Percentiles rank a stretch among this genome's conserved stretches.
Conservation (phyloP, 2,113 vertebrate species). For the Nycticebus coucang region DNA sequence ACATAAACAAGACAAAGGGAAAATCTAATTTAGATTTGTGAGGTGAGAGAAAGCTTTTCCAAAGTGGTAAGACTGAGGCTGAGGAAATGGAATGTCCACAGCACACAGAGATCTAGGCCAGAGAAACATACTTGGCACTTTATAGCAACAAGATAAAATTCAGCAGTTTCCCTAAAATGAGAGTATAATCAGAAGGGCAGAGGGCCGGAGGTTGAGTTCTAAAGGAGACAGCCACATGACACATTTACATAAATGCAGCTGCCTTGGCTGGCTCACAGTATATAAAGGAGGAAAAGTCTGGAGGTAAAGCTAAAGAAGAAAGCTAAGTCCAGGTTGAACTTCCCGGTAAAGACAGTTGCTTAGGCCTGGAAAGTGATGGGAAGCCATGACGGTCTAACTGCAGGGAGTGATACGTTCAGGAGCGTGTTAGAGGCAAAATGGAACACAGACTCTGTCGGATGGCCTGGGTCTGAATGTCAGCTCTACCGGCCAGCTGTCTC, state of each 20-base stretch:
- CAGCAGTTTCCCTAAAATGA: background rate
- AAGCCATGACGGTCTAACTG: background rate
- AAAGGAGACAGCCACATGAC: background rate
- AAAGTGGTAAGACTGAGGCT: background rate
- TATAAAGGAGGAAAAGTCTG: background rate
- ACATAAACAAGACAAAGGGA: background rate
- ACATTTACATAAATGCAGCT: background rate
- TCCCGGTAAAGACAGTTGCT: background rate
- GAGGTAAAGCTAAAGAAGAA: background rate
- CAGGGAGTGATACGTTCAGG: background rate
- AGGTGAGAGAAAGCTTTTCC: background rate
- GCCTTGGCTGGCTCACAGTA: too few relatives aligned
- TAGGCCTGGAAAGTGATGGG: background rate
- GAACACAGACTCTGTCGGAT: accelerated
- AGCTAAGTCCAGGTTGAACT: background rate
- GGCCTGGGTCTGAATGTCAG: background rate
- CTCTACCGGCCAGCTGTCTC: background rate
- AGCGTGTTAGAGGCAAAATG: background rate
- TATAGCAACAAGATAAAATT: background rate
- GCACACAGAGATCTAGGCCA: background rate
- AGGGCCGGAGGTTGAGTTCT: background rate
- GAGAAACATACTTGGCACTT: background rate
- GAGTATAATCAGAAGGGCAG: background rate
- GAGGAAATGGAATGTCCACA: background rate
- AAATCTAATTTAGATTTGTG: background rate